Percentiles rank a stretch among this genome's conserved stretches.
Evolutionary conservation across 2,797 vertebrate species (phyloP).

Genomic region (Lepilemur septentrionalis): DNA sequence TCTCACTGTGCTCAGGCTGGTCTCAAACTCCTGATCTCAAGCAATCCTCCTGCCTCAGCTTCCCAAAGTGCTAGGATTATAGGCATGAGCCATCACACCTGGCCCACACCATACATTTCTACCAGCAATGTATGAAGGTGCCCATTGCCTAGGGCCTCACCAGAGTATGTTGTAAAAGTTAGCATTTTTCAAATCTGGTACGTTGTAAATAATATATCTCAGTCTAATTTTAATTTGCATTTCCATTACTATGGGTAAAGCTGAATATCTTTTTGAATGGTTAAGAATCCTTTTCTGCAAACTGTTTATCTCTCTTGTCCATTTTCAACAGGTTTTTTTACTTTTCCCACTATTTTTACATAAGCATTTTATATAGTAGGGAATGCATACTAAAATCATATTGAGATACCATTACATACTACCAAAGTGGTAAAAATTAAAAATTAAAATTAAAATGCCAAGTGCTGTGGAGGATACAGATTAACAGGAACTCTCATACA

Average conservation of each 20-base stretch:
- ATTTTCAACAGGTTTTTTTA: background rate
- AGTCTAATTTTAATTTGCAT: background rate
- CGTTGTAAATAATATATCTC: background rate
- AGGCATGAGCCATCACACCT: too few species aligned
- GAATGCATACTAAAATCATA: background rate
- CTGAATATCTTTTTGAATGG: background rate
- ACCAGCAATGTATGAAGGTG: background rate
- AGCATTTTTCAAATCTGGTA: background rate
- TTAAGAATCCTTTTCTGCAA: background rate
- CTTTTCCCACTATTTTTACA: background rate
- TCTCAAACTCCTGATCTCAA: too few species aligned
- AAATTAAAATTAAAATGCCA: background rate
- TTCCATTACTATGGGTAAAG: background rate
- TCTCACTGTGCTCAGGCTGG: too few species aligned
- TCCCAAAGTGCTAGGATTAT: too few species aligned
- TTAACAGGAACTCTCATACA: background rate
- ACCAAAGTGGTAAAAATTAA: background rate
- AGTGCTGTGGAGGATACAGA: background rate
- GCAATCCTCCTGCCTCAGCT: too few species aligned
- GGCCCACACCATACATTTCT: too few species aligned
- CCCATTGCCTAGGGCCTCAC: background rate
- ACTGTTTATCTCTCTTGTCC: background rate
- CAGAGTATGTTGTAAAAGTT: background rate
- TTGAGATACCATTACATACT: background rate
- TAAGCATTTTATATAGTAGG: background rate